Evolutionary conservation across 2,113 vertebrate species (phyloP).

Genomic region (Alouatta palliata): DNA sequence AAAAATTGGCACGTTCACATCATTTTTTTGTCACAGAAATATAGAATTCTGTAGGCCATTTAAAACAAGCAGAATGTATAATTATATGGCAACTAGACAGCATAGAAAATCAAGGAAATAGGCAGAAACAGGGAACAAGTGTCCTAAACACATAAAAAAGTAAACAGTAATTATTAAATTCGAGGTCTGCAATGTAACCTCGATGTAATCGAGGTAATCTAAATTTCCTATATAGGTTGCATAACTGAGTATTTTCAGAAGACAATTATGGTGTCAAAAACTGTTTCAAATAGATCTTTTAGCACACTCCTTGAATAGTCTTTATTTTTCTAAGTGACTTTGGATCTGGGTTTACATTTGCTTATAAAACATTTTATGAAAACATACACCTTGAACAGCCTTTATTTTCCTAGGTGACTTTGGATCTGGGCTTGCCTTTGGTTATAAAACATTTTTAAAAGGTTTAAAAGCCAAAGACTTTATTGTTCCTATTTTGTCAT

Average conservation of each 20-base stretch:
- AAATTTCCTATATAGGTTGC: background rate
- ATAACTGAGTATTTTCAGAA: background rate
- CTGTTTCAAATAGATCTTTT: background rate
- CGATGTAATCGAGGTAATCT: background rate
- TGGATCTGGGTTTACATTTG: background rate
- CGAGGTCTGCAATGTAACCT: background rate
- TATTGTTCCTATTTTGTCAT: background rate
- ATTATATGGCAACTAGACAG: background rate
- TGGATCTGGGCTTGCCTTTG: background rate
- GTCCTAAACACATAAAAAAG: background rate
- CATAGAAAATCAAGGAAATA: background rate
- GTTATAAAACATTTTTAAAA: background rate
- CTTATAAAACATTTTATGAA: background rate
- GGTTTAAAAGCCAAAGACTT: background rate
- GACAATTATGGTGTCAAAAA: background rate
- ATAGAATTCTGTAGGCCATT: background rate
- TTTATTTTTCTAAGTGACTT: background rate
- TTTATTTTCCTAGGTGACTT: background rate
- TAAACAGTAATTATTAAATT: background rate
- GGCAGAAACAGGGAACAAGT: background rate
- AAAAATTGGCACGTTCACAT: background rate
- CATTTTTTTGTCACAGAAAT: background rate
- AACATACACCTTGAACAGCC: background rate
- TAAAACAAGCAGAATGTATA: background rate
- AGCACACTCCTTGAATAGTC: background rate